These are phyloP conservation scores for Eupelmus urozonus DNA, from an alignment of 2,888 invertebrate genomes.

Conservation along the genomic window DNA sequence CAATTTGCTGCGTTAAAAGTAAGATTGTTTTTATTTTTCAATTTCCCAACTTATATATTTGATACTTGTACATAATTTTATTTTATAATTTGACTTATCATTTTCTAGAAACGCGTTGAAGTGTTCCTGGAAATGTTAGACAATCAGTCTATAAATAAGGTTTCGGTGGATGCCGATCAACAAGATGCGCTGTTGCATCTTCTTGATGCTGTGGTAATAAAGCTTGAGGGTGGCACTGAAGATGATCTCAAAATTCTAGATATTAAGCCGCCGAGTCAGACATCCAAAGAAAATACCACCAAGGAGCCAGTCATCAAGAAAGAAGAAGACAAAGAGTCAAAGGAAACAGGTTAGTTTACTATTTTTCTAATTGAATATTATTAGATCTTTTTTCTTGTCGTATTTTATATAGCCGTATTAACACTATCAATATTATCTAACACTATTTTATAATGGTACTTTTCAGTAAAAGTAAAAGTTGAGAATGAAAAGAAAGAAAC, in stretches of 20 bases:
- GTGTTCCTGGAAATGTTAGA: slow-evolving; percentile 92
- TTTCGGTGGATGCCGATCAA: slow-evolving; percentile 91
- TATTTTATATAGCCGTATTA: too few relatives aligned
- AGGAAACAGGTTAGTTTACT: slow-evolving; percentile 40
- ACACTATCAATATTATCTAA: not conserved
- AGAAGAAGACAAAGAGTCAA: slow-evolving; percentile 62
- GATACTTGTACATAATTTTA: not conserved
- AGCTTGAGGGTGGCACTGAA: slow-evolving; percentile 94
- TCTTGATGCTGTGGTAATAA: slow-evolving; percentile 97
- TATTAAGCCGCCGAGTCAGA: slow-evolving; percentile 70
- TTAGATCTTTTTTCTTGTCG: not conserved
- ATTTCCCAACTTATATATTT: not conserved
- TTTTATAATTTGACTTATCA: not conserved
- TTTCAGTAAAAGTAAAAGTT: slow-evolving; percentile 61
- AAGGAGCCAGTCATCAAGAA: slow-evolving; percentile 63
- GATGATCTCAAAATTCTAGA: slow-evolving; percentile 93
- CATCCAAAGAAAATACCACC: slow-evolving; percentile 63
- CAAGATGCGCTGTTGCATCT: slow-evolving; percentile 89
- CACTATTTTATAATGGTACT: not conserved
- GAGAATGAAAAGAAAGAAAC: slow-evolving; percentile 68
- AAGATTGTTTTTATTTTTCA: slow-evolving; percentile 61
- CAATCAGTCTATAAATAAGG: slow-evolving; percentile 85
- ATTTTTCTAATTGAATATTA: not conserved
- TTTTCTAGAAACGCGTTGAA: slow-evolving; percentile 87
- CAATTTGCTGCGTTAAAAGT: slow-evolving; percentile 90